Evolutionary conservation across 30 jellyfish, hydroid and myxozoan genomes (phyloP).

Genomic region (Chrysaora quinquecirrha): DNA sequence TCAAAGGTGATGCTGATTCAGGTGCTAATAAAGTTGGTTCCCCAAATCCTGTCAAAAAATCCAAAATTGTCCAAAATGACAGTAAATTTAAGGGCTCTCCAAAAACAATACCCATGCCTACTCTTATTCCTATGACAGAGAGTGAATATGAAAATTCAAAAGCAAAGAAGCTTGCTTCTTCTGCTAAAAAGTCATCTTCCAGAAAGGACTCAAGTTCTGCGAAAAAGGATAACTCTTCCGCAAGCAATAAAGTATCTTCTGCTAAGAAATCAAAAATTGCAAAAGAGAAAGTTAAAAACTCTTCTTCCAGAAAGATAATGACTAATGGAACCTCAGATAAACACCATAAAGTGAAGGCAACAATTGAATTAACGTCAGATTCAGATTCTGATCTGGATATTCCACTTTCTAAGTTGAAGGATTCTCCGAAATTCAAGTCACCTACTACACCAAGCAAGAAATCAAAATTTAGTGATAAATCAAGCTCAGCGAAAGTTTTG

Average conservation of each 20-base stretch:
- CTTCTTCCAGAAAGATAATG: not conserved
- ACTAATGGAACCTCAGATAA: not conserved
- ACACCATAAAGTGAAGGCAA: not conserved
- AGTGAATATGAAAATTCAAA: not conserved
- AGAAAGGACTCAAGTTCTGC: not conserved
- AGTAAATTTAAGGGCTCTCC: too few species aligned
- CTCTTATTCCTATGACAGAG: too few species aligned
- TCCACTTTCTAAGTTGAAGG: constrained; percentile 56
- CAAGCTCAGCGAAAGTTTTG: constrained; percentile 13
- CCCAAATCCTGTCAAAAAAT: too few species aligned
- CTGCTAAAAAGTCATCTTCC: not conserved
- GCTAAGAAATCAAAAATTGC: not conserved
- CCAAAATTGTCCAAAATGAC: too few species aligned
- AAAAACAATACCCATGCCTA: not conserved
- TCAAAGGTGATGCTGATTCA: too few species aligned
- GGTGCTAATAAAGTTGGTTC: too few species aligned
- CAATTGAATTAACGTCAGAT: constrained; percentile 28
- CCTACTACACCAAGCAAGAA: not conserved
- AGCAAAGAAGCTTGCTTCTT: not conserved
- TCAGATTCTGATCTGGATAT: constrained; percentile 81
- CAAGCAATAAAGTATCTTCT: not conserved
- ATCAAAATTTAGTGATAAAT: not conserved
- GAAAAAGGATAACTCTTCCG: not conserved
- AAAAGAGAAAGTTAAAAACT: not conserved
- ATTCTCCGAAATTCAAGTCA: constrained; percentile 39